Percentiles rank a stretch among this genome's conserved stretches.
These are phyloP conservation scores for Stenotaenia linearis DNA, from an alignment of 2,888 invertebrate genomes.

Conservation along the genomic window DNA sequence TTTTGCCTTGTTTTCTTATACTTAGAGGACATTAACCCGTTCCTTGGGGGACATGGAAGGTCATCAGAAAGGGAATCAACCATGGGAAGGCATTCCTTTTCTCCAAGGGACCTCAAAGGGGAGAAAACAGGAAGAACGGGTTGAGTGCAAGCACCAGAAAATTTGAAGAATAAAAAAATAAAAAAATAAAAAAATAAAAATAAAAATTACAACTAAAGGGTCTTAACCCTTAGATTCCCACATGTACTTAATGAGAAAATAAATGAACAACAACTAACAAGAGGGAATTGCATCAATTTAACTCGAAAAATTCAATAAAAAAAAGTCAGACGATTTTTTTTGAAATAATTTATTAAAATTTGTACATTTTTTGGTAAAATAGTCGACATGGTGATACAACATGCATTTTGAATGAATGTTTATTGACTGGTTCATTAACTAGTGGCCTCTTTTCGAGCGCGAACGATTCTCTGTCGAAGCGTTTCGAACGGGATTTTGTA, in stretches of 20 bases:
- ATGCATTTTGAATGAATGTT: background rate
- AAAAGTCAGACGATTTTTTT: too few species aligned
- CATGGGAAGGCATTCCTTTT: constrained; percentile 23
- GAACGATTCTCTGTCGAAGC: background rate
- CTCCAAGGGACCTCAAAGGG: constrained; percentile 24
- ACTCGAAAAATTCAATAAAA: too few species aligned
- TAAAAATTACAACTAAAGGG: background rate
- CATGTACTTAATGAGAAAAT: constrained; percentile 2
- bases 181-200: background rate
- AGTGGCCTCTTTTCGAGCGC: background rate
- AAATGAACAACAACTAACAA: background rate
- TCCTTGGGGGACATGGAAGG: constrained; percentile 14
- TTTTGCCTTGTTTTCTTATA: background rate
- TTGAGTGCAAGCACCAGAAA: constrained; percentile 19
- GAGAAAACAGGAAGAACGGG: constrained; percentile 18
- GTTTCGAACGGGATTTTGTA: constrained; percentile 29
- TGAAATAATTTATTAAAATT: too few species aligned
- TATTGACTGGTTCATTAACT: background rate
- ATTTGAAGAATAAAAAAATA: background rate
- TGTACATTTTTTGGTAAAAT: too few species aligned
- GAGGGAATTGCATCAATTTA: background rate
- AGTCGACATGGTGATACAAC: too few species aligned
- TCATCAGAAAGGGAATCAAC: constrained; percentile 19
- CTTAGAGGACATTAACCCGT: background rate
- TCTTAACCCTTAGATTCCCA: background rate